phyloP scores from a whole-genome alignment of 2,797 vertebrate genomes.

The Bucorvus abyssinicus region DNA sequence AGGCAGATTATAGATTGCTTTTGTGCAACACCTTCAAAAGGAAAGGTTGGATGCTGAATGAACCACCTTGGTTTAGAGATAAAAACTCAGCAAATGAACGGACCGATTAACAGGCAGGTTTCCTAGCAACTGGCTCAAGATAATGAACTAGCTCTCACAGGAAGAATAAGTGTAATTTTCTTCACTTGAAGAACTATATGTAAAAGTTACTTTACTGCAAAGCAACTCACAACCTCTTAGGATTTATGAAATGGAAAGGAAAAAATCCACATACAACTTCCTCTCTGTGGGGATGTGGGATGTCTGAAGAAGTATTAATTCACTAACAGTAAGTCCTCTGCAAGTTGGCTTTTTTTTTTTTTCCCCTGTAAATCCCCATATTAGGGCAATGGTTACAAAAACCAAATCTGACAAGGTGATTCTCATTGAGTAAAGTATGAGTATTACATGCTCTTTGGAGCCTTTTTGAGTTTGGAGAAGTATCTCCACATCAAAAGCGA shows the following conservation, averaged over 20 bases:
- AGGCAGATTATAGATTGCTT: not conserved
- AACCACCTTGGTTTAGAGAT: not conserved
- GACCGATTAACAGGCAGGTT: not conserved
- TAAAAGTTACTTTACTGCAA: not conserved
- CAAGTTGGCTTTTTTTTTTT: not conserved
- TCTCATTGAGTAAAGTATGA: not conserved
- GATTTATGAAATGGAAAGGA: not conserved
- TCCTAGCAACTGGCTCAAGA: conserved; percentile 40
- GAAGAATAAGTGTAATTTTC: not conserved
- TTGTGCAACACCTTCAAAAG: not conserved
- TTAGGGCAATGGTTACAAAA: not conserved
- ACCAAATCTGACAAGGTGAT: not conserved
- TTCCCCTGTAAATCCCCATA: not conserved
- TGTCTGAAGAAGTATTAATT: not conserved
- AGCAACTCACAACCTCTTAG: not conserved
- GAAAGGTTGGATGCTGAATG: not conserved
- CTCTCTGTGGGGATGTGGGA: not conserved
- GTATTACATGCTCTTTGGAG: not conserved
- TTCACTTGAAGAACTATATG: not conserved
- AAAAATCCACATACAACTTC: not conserved
- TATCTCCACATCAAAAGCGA: not conserved
- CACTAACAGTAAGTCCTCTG: not conserved
- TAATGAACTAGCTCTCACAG: not conserved
- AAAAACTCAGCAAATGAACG: conserved; percentile 1
- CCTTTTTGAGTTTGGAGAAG: not conserved